Percentiles rank a stretch among this genome's conserved stretches.
These are phyloP conservation scores for Mohoua ochrocephala DNA, from an alignment of 2,113 vertebrate species.

Conservation along the genomic window DNA sequence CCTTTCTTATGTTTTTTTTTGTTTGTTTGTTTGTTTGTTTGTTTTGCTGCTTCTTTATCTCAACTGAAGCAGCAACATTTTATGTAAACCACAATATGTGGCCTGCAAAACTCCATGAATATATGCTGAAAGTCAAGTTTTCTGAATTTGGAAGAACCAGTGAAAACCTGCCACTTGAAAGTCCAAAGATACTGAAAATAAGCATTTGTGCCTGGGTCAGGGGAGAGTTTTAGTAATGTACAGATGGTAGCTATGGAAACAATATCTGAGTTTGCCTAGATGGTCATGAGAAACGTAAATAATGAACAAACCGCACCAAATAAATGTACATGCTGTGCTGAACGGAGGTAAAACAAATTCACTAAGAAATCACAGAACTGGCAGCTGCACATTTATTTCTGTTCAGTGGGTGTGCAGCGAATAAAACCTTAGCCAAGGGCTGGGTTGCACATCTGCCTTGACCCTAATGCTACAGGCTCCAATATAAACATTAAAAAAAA, in stretches of 20 bases:
- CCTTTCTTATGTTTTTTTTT: not conserved
- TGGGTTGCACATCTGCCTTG: not conserved
- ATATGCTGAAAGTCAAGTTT: not conserved
- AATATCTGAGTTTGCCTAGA: not conserved
- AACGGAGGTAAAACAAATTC: not conserved
- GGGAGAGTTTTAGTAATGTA: not conserved
- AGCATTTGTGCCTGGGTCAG: not conserved
- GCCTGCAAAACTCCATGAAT: not conserved
- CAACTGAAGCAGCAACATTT: not conserved
- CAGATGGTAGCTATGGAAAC: conserved; percentile 29
- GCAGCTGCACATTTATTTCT: not conserved
- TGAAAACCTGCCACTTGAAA: not conserved
- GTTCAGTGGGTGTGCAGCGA: not conserved
- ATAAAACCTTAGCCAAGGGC: not conserved
- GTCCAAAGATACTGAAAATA: not conserved
- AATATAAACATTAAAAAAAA: not conserved
- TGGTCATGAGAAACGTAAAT: not conserved
- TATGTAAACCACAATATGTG: not conserved
- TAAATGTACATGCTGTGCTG: conserved; percentile 1
- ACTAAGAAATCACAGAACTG: not conserved
- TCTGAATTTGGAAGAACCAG: not conserved
- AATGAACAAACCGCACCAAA: not conserved
- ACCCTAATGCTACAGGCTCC: not conserved
- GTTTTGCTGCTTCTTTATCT: not conserved
- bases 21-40: too few species aligned